A percentile compares a stretch with the other conserved stretches of the same genome.
These are phyloP conservation scores for Chaetoderma sp. DNA, from an alignment of 2,888 invertebrate species.

Conservation along the genomic window DNA sequence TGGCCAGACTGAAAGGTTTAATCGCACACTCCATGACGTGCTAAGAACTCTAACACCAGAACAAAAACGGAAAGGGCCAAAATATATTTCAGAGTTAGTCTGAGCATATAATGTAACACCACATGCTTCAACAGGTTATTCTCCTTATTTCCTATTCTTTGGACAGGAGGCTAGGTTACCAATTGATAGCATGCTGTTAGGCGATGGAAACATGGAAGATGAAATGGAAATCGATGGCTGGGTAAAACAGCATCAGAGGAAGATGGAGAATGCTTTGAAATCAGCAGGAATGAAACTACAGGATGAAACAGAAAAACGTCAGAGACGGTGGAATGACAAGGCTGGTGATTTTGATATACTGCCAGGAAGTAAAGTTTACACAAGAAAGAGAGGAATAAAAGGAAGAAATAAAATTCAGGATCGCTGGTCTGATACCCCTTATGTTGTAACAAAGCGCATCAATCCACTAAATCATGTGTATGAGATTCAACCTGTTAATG, in stretches of 20 bases:
- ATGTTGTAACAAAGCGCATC: not conserved
- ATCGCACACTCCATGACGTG: slow-evolving; percentile 36
- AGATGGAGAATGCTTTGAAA: not conserved
- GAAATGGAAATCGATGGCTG: no score
- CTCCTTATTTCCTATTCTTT: slow-evolving; percentile 22
- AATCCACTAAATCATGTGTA: slow-evolving; percentile 3
- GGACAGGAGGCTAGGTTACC: slow-evolving; percentile 24
- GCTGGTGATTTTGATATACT: no score
- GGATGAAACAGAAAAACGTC: no score
- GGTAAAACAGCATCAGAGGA: slow-evolving; percentile 14
- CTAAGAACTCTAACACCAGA: slow-evolving; percentile 27
- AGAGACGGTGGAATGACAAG: no score
- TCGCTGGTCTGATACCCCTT: not conserved
- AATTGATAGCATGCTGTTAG: slow-evolving; percentile 11
- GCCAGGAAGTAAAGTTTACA: no score
- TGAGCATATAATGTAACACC: slow-evolving; percentile 23
- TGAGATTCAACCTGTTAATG: not conserved
- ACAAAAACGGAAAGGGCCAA: slow-evolving; percentile 33
- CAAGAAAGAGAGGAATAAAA: no score
- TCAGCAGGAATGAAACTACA: not conserved
- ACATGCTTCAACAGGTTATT: slow-evolving; percentile 16
- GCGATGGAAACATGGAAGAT: not conserved
- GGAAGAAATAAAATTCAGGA: not conserved
- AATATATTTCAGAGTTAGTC: slow-evolving; percentile 30
- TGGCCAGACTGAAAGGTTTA: slow-evolving; percentile 40